Evolutionary conservation across 37 sponge, comb jelly and placozoan genomes (phyloP).

Genomic region (Aphrocallistes beatrix): DNA sequence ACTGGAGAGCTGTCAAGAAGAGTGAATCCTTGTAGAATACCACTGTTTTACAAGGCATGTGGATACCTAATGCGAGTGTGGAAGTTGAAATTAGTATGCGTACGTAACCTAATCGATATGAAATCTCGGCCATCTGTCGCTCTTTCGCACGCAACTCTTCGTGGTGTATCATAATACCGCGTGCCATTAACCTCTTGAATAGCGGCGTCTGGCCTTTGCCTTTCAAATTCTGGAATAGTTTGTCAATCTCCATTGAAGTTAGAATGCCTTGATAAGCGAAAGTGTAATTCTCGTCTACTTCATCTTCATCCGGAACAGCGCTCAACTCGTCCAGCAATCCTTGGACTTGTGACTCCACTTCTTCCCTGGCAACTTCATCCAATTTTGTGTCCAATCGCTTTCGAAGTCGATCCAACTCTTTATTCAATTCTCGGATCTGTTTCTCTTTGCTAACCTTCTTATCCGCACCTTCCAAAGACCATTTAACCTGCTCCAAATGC

Average conservation of each 20-base stretch:
- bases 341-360: neutral
- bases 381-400: constrained; percentile 16
- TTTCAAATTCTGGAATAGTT: neutral
- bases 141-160: neutral
- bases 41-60: constrained; percentile 11
- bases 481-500: neutral
- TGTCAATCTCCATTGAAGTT: neutral
- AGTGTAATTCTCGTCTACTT: neutral
- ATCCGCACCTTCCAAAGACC: neutral
- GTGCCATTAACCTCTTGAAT: neutral
- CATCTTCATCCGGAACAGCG: neutral
- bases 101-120: constrained; percentile 3
- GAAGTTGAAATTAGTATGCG: neutral
- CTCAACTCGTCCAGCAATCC: neutral
- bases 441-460: neutral
- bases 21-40: constrained; percentile 4
- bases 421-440: neutral
- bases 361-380: neutral
- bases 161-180: constrained; percentile 6
- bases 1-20: neutral
- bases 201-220: neutral
- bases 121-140: neutral
- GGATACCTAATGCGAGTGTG: constrained; percentile 5
- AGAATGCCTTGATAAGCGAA: neutral
- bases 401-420: neutral